phyloP scores from a whole-genome alignment of 2,113 vertebrate species.

The mouse (Mus musculus) region GRCm39 chrX:118143001-118143500 shows the following conservation, averaged over 20 bases:
- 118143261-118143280: constrained; percentile 46
- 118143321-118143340: background rate
- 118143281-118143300: constrained; percentile 9
- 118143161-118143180: constrained; percentile 52
- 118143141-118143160: constrained; percentile 66
- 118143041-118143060: constrained; percentile 59
- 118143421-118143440: background rate
- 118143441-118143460: background rate
- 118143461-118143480: background rate
- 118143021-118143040: constrained; percentile 50
- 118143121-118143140: constrained; percentile 52
- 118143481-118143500: background rate
- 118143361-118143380: background rate
- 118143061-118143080: constrained; percentile 33
- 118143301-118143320: constrained; percentile 29
- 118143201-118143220: constrained; percentile 62
- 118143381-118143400: background rate
- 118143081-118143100: constrained; percentile 64
- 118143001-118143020: constrained; percentile 61
- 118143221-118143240: constrained; percentile 13
- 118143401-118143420: constrained; percentile 16
- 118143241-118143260: constrained; percentile 41
- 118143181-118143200: constrained; percentile 50
- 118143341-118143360: background rate
- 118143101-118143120: constrained; percentile 47